These are phyloP conservation scores for Heterochromis multidens DNA, from an alignment of 2,113 vertebrate genomes.

Conservation along the genomic window DNA sequence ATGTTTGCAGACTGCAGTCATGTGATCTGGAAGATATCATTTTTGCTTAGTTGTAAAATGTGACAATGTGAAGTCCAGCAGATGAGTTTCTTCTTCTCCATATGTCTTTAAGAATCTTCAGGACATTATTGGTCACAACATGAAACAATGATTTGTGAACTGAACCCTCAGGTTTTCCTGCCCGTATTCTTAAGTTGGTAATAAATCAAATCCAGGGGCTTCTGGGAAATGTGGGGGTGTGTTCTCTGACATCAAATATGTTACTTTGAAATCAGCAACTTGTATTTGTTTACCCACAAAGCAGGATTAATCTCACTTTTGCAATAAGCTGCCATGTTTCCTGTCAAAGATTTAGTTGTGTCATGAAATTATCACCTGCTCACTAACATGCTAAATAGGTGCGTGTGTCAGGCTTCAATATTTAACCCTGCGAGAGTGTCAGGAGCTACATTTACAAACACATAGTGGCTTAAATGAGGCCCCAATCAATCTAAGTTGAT, in stretches of 20 bases:
- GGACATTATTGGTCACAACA: neutral
- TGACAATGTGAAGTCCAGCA: neutral
- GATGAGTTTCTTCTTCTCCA: neutral
- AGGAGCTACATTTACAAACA: slow-evolving; percentile 65
- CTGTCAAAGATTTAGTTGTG: neutral
- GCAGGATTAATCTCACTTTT: neutral
- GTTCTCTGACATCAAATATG: neutral
- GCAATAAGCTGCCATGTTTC: neutral
- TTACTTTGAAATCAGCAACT: neutral
- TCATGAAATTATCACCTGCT: neutral
- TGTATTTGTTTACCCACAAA: slow-evolving; percentile 3
- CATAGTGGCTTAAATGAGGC: slow-evolving; percentile 65
- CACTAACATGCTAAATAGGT: neutral
- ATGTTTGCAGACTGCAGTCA: slow-evolving; percentile 60
- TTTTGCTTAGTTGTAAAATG: neutral
- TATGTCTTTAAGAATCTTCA: neutral
- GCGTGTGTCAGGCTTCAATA: slow-evolving; percentile 5
- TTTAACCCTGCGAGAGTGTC: slow-evolving; percentile 56
- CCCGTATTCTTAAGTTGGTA: neutral
- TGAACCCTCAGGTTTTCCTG: neutral
- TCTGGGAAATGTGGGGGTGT: slow-evolving; percentile 28
- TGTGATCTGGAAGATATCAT: slow-evolving; percentile 13
- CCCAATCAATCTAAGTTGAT: slow-evolving; percentile 80
- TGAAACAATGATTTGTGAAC: neutral
- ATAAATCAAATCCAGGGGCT: neutral